A percentile compares a stretch with the other conserved stretches of the same genome.
phyloP scores from a whole-genome alignment of 30 jellyfish, hydroid and myxozoan species.

The Pseudorhiza aurosa region DNA sequence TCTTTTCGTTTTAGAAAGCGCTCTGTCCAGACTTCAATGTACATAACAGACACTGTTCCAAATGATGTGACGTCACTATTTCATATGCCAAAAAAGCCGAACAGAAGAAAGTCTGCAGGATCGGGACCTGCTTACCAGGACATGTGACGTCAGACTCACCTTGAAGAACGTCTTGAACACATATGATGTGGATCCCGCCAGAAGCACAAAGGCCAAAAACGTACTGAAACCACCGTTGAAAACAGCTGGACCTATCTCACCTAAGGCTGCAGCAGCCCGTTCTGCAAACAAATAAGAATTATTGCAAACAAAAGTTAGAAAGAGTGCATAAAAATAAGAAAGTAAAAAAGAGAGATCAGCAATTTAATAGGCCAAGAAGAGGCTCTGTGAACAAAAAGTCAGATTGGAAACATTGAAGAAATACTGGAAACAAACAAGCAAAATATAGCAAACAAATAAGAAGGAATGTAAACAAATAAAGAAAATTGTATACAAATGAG shows the following conservation, averaged over 20 bases:
- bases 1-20: too few species aligned
- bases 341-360: too few species aligned
- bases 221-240: constrained; percentile 95
- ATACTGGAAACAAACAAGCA: too few species aligned
- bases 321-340: neutral
- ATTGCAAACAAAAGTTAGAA: neutral
- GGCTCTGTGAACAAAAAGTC: too few species aligned
- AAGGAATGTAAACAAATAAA: too few species aligned
- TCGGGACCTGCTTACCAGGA: too few species aligned
- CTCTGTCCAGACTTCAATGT: constrained; percentile 52
- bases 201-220: constrained; percentile 75
- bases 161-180: constrained; percentile 87
- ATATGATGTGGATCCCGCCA: constrained; percentile 81
- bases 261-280: constrained; percentile 76
- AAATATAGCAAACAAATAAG: too few species aligned
- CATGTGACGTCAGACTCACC: too few species aligned
- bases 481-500: too few species aligned
- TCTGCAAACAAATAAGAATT: constrained; percentile 21
- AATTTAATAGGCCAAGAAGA: too few species aligned
- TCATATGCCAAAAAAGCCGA: neutral
- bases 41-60: constrained; percentile 51
- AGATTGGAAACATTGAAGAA: too few species aligned
- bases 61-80: constrained; percentile 14
- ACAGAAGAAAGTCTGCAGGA: neutral
- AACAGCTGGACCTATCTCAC: constrained; percentile 95